A percentile compares a stretch with the other conserved stretches of the same genome.
phyloP scores from a whole-genome alignment of 2,113 vertebrate species.

The Echinops telfairi region DNA sequence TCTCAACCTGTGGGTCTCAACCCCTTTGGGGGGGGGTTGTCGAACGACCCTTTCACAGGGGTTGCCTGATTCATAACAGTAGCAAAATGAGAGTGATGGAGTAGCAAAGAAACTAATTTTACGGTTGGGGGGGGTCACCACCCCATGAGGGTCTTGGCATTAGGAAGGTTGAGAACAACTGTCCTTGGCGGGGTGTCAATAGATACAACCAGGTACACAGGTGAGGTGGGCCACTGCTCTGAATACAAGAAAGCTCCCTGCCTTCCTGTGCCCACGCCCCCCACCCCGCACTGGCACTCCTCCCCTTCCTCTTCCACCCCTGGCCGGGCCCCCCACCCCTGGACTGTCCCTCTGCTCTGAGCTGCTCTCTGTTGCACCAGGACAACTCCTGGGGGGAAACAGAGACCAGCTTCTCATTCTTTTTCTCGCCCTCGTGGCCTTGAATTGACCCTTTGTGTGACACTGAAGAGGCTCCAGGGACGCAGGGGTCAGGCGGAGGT shows the following conservation, averaged over 20 bases:
- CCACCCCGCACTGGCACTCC: no score
- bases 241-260: neutral
- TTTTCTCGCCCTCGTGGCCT: neutral
- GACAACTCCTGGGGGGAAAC: neutral
- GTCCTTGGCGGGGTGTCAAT: no score
- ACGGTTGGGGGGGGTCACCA: no score
- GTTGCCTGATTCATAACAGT: no score
- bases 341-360: neutral
- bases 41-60: no score
- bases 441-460: neutral
- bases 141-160: no score
- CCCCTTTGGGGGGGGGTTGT: no score
- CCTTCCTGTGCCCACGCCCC: neutral
- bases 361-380: neutral
- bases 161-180: no score
- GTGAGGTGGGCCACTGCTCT: neutral
- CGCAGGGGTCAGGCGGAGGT: neutral
- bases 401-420: neutral
- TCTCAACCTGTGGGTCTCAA: no score
- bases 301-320: no score
- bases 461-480: neutral
- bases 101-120: no score
- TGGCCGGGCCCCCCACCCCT: rapidly evolving
- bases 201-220: neutral
- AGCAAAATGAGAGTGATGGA: no score